These are phyloP conservation scores for Artibeus jamaicensis DNA, from an alignment of 2,797 vertebrate genomes.

Conservation along the genomic window DNA sequence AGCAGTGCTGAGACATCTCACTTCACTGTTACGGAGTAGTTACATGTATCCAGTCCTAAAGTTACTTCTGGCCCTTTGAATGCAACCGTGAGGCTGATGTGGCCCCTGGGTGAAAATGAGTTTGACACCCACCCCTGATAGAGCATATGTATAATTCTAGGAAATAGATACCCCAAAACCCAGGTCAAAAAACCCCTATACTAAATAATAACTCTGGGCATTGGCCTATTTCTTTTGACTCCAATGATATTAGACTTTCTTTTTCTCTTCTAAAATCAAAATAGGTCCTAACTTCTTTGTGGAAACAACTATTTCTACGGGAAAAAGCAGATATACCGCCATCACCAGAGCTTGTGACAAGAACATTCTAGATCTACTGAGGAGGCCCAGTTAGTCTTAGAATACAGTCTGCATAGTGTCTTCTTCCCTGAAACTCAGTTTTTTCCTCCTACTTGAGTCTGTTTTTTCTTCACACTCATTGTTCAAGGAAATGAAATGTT, in stretches of 20 bases:
- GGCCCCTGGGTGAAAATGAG: no score
- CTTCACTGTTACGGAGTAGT: no score
- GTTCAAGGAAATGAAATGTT: conserved; percentile 1
- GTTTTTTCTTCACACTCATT: neutral
- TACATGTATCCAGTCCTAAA: no score
- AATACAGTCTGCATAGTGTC: neutral
- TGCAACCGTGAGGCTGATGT: no score
- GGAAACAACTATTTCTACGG: neutral
- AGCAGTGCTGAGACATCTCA: no score
- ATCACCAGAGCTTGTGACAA: neutral
- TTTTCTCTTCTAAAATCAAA: conserved; percentile 40
- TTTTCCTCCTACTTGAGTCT: neutral
- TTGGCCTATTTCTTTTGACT: neutral
- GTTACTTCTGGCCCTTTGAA: no score
- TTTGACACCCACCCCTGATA: neutral
- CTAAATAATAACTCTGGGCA: neutral
- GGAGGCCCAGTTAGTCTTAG: neutral
- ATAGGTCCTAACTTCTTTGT: neutral
- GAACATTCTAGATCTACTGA: neutral
- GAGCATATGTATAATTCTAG: neutral
- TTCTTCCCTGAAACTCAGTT: neutral
- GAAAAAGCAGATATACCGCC: neutral
- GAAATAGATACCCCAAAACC: neutral
- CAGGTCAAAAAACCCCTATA: neutral
- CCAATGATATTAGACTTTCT: neutral